phyloP scores from a whole-genome alignment of 2,797 vertebrate genomes.

The Trichosurus vulpecula region DNA sequence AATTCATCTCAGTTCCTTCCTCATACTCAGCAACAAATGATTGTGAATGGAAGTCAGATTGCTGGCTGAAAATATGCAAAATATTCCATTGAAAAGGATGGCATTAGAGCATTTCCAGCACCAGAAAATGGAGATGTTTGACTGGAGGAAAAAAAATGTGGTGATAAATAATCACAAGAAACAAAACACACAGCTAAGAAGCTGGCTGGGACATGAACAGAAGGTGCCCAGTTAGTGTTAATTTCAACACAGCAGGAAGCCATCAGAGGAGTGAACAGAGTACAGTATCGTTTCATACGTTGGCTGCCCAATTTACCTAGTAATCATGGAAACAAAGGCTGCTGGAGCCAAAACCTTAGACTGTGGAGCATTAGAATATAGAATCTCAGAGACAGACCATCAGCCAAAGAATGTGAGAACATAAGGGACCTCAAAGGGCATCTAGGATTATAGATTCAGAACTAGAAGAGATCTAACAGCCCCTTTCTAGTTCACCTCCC shows the following conservation, averaged over 20 bases:
- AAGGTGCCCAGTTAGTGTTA: constrained; percentile 58
- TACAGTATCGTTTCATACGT: background rate
- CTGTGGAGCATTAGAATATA: background rate
- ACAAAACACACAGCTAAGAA: background rate
- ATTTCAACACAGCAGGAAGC: constrained; percentile 67
- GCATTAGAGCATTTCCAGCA: background rate
- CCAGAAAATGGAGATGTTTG: background rate
- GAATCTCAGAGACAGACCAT: background rate
- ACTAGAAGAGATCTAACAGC: background rate
- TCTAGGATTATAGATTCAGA: background rate
- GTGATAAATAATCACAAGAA: background rate
- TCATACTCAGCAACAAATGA: background rate
- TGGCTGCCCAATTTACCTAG: constrained; percentile 2
- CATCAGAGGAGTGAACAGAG: constrained; percentile 42
- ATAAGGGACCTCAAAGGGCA: background rate
- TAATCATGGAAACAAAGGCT: background rate
- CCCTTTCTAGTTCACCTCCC: background rate
- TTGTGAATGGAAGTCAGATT: background rate
- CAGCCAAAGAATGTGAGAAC: background rate
- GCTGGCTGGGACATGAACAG: constrained; percentile 42
- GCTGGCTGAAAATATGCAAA: background rate
- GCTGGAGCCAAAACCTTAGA: background rate
- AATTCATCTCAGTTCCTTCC: constrained; percentile 15
- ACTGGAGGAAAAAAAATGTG: background rate
- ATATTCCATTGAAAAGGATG: constrained; percentile 20